Conservation (phyloP, 2,888 invertebrate genomes). For the Drosophila cognata region DNA sequence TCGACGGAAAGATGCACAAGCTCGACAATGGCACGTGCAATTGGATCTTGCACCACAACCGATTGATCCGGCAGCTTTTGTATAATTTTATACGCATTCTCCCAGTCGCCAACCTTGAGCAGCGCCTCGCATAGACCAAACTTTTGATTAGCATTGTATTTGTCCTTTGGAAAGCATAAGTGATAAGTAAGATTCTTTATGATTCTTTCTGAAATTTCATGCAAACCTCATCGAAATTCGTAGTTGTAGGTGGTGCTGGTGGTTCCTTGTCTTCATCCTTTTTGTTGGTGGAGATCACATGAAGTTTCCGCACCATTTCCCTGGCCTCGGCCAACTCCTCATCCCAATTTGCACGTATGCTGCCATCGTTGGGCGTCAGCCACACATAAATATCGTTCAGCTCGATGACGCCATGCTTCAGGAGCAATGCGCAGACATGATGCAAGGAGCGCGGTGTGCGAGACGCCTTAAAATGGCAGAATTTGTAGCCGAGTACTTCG, state of each 20-base stretch:
- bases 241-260: conserved; percentile 89
- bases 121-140: conserved; percentile 96
- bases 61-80: conserved; percentile 93
- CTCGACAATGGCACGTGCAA: conserved; percentile 91
- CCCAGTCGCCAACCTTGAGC: conserved; percentile 95
- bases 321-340: conserved; percentile 92
- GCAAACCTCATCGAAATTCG: conserved; percentile 88
- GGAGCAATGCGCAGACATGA: conserved; percentile 94
- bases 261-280: conserved; percentile 88
- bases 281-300: conserved; percentile 92
- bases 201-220: background rate
- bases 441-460: conserved; percentile 93
- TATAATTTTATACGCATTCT: conserved; percentile 91
- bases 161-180: conserved; percentile 63
- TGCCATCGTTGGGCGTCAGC: conserved; percentile 94
- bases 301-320: conserved; percentile 94
- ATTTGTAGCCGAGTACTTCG: conserved; percentile 97
- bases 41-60: conserved; percentile 91
- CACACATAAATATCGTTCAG: conserved; percentile 96
- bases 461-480: conserved; percentile 88
- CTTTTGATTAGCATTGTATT: conserved; percentile 92
- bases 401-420: conserved; percentile 94
- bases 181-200: background rate
- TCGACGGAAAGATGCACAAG: conserved; percentile 94
- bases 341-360: conserved; percentile 92